phyloP scores from a whole-genome alignment of 2,888 invertebrate species.

The Amiota minor region DNA sequence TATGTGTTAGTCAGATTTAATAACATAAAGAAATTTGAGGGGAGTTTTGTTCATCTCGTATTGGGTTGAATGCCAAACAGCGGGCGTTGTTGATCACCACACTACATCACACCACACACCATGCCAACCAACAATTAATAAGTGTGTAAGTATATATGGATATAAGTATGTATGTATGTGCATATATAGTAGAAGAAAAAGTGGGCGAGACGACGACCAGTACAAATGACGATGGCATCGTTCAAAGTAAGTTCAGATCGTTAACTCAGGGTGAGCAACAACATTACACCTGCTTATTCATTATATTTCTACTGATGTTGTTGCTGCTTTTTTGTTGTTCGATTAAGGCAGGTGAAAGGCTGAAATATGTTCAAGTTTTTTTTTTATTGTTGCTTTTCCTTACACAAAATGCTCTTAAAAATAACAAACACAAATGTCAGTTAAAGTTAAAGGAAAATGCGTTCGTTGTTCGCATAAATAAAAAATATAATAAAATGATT shows the following conservation, averaged over 20 bases:
- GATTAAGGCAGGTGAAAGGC: constrained; percentile 14
- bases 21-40: too few species aligned
- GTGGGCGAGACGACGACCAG: too few species aligned
- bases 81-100: constrained; percentile 45
- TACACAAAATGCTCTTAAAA: neutral
- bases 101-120: constrained; percentile 49
- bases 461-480: too few species aligned
- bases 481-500: too few species aligned
- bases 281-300: constrained; percentile 53
- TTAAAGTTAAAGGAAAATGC: too few species aligned
- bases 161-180: constrained; percentile 17
- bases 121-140: neutral
- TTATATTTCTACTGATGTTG: neutral
- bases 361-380: constrained; percentile 52
- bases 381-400: neutral
- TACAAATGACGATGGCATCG: too few species aligned
- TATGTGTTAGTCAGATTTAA: too few species aligned
- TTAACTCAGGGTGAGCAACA: constrained; percentile 65
- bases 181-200: constrained; percentile 4
- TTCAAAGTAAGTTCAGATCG: too few species aligned
- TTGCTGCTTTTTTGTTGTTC: neutral
- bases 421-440: too few species aligned
- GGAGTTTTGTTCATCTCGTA: too few species aligned
- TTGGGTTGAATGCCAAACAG: constrained; percentile 26
- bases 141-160: constrained; percentile 16